These are phyloP conservation scores for Batillaria attramentaria DNA, from an alignment of 1,140 invertebrate genomes.

Conservation along the genomic window DNA sequence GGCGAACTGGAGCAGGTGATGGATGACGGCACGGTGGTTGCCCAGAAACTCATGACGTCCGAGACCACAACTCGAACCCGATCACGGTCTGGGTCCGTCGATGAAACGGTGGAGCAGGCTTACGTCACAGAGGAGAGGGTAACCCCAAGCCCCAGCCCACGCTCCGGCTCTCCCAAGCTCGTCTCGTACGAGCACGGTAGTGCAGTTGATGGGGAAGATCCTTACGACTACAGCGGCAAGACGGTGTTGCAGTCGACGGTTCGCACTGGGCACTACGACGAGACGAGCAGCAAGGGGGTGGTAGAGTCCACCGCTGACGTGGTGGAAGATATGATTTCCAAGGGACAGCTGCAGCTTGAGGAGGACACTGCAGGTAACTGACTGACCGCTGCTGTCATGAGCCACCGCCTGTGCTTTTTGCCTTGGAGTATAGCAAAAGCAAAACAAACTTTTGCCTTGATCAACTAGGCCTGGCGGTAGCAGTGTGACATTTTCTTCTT, in stretches of 20 bases:
- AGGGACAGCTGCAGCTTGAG: conserved; percentile 22
- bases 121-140: conserved; percentile 42
- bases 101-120: conserved; percentile 32
- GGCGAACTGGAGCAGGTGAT: conserved; percentile 57
- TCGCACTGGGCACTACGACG: conserved; percentile 40
- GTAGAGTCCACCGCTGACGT: conserved; percentile 42
- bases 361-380: conserved; percentile 41
- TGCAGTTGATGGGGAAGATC: not conserved
- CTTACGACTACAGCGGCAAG: conserved; percentile 33
- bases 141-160: conserved; percentile 40
- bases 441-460: no score
- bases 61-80: conserved; percentile 38
- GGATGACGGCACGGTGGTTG: conserved; percentile 60
- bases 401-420: no score
- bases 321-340: conserved; percentile 37
- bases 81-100: conserved; percentile 50
- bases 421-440: no score
- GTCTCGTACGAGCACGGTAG: conserved; percentile 1
- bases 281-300: conserved; percentile 29
- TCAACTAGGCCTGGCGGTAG: no score
- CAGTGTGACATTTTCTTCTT: no score
- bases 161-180: conserved; percentile 37
- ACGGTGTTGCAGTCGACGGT: conserved; percentile 42
- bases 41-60: conserved; percentile 51
- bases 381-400: no score